Evolutionary conservation across 2,113 vertebrate species (phyloP).

Genomic region (Tenebrosternarchus preto): DNA sequence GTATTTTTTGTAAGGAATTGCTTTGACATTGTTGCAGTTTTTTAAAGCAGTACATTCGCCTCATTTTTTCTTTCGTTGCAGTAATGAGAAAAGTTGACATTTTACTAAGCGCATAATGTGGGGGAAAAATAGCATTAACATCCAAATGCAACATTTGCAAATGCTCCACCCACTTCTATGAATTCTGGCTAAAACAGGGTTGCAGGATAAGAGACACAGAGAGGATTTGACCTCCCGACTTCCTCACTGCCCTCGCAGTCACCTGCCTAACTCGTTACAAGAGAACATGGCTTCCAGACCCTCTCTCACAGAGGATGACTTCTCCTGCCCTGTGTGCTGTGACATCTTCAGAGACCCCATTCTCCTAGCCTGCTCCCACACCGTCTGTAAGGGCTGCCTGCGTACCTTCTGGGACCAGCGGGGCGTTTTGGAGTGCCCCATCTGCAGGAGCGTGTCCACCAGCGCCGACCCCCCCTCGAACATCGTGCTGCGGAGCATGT

Average conservation of each 20-base stretch:
- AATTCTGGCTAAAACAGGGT: neutral
- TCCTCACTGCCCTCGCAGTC: neutral
- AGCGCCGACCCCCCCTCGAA: slow-evolving; percentile 35
- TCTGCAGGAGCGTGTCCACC: slow-evolving; percentile 44
- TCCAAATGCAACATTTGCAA: neutral
- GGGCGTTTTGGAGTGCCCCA: slow-evolving; percentile 44
- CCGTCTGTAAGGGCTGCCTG: slow-evolving; percentile 51
- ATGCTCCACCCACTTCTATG: slow-evolving; percentile 19
- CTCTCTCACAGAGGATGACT: slow-evolving; percentile 47
- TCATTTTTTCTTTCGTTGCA: too few species aligned
- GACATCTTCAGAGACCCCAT: slow-evolving; percentile 51
- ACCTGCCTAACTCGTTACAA: neutral
- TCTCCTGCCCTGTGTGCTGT: slow-evolving; percentile 53
- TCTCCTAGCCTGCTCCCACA: slow-evolving; percentile 55
- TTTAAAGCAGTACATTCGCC: too few species aligned
- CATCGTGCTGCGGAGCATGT: slow-evolving; percentile 46
- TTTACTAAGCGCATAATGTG: too few species aligned
- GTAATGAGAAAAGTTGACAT: too few species aligned
- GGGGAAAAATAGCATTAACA: neutral
- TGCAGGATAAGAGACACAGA: neutral
- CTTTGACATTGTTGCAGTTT: too few species aligned
- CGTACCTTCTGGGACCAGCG: slow-evolving; percentile 48
- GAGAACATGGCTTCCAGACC: slow-evolving; percentile 39
- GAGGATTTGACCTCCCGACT: neutral
- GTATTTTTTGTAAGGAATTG: neutral